Evolutionary conservation across 2,797 vertebrate genomes (phyloP).

Genomic region (Tadarida brasiliensis): DNA sequence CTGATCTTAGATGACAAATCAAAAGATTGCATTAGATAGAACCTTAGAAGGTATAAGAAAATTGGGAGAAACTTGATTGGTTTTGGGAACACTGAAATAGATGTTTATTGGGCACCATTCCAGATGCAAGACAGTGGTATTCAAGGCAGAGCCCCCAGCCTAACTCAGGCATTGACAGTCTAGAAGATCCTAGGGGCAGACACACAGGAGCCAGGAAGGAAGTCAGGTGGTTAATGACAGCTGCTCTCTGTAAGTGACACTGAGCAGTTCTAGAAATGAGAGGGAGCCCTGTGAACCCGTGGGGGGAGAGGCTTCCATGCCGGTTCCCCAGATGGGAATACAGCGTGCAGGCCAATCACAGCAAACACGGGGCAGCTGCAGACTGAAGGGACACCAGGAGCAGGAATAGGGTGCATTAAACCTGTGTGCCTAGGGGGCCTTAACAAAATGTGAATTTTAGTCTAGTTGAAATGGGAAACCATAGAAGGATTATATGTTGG

Average conservation of each 20-base stretch:
- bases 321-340: background rate
- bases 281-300: background rate
- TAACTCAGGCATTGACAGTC: background rate
- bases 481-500: background rate
- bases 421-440: background rate
- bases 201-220: background rate
- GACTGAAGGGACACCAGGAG: background rate
- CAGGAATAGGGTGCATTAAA: background rate
- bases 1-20: background rate
- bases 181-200: background rate
- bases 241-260: background rate
- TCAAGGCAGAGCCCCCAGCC: too few species aligned
- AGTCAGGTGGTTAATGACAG: background rate
- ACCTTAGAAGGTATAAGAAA: background rate
- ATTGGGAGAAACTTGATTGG: background rate
- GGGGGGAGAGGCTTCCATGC: background rate
- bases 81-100: background rate
- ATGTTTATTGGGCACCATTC: too few species aligned
- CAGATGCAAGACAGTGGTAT: too few species aligned
- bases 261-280: background rate
- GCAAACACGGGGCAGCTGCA: background rate
- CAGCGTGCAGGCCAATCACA: background rate
- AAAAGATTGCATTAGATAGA: background rate
- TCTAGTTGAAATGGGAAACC: slow-evolving; percentile 5
- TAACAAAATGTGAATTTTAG: background rate